A percentile compares a stretch with the other conserved stretches of the same genome.
phyloP scores from a whole-genome alignment of 30 jellyfish, hydroid and myxozoan genomes.

The Rhopilema esculentum region DNA sequence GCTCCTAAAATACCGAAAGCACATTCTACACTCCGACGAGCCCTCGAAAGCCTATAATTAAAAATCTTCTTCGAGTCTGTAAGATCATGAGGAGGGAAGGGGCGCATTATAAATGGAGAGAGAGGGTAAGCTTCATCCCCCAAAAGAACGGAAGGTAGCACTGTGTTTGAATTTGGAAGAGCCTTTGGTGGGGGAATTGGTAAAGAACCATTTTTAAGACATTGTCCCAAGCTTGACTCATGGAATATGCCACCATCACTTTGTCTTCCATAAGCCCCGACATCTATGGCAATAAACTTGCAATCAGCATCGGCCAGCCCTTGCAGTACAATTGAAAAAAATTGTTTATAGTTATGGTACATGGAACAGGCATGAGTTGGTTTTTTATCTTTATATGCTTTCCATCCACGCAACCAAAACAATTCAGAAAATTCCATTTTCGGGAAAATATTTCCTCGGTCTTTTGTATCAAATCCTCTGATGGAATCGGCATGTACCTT shows the following conservation, averaged over 20 bases:
- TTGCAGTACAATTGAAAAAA: constrained; percentile 28
- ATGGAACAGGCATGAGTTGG: constrained; percentile 33
- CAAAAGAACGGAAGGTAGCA: constrained; percentile 16
- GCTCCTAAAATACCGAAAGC: constrained; percentile 21
- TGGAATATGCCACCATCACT: constrained; percentile 40
- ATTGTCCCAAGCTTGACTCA: constrained; percentile 7
- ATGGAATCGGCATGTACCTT: constrained; percentile 17
- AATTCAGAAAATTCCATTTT: constrained; percentile 16
- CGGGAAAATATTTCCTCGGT: background rate
- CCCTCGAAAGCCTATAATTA: constrained; percentile 37
- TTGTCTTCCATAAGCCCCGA: constrained; percentile 45
- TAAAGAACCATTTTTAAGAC: constrained; percentile 6
- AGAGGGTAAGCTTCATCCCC: constrained; percentile 53
- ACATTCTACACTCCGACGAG: constrained; percentile 27
- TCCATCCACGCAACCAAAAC: constrained; percentile 44
- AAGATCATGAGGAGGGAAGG: constrained; percentile 15
- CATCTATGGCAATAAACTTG: constrained; percentile 18
- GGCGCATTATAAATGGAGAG: constrained; percentile 10
- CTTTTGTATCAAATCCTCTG: background rate
- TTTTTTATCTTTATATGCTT: constrained; percentile 2
- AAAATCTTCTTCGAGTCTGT: constrained; percentile 1
- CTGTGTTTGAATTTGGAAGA: constrained; percentile 4
- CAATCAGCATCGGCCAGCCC: constrained; percentile 51
- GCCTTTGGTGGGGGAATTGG: constrained; percentile 8
- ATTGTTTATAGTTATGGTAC: constrained; percentile 29